phyloP scores from a whole-genome alignment of 1,140 invertebrate species.

The Apis florea region DNA sequence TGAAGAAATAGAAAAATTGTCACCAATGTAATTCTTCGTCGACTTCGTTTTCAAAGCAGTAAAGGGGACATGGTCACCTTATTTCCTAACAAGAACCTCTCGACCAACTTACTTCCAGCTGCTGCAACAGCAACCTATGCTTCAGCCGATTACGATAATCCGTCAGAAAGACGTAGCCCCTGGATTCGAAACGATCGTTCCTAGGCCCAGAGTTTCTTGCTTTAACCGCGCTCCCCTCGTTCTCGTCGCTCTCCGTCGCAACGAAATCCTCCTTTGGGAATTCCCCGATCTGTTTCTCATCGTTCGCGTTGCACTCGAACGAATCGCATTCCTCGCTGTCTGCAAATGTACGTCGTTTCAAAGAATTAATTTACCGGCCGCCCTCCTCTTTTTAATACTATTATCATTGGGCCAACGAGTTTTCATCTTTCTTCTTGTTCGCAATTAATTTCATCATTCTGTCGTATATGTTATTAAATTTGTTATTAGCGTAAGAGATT shows the following conservation, averaged over 20 bases:
- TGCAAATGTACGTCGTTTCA: neutral
- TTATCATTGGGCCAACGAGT: neutral
- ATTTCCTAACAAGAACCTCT: too few relatives aligned
- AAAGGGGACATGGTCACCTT: too few relatives aligned
- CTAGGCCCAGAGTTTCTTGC: neutral
- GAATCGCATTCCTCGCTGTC: neutral
- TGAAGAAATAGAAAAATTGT: too few relatives aligned
- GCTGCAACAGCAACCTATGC: slow-evolving; percentile 49
- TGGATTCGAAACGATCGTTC: slow-evolving; percentile 9
- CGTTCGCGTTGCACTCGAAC: neutral
- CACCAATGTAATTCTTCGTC: too few relatives aligned
- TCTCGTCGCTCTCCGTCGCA: neutral
- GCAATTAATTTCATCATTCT: too few relatives aligned
- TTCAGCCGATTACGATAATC: slow-evolving; percentile 37
- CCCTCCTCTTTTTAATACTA: too few relatives aligned
- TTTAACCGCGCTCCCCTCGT: neutral
- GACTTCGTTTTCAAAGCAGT: too few relatives aligned
- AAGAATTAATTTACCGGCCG: too few relatives aligned
- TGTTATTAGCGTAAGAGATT: too few relatives aligned
- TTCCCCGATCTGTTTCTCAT: slow-evolving; percentile 1
- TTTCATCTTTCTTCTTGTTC: too few relatives aligned
- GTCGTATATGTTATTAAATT: too few relatives aligned
- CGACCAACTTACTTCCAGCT: slow-evolving; percentile 39
- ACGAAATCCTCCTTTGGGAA: neutral
- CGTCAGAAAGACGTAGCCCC: slow-evolving; percentile 23